These are phyloP conservation scores for Aplocera efformata DNA, from an alignment of 2,888 invertebrate genomes.

Conservation along the genomic window DNA sequence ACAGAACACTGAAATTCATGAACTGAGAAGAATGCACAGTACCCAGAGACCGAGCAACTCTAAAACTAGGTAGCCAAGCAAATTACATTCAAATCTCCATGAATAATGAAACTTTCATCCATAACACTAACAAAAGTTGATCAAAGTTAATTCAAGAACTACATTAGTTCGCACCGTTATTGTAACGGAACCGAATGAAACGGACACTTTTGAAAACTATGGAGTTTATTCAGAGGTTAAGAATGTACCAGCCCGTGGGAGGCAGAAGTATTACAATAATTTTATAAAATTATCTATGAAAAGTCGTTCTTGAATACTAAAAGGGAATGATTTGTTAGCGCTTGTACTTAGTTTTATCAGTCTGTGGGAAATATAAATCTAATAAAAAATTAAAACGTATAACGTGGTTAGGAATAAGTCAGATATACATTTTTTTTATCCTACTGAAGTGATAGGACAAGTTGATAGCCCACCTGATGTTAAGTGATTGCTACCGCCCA, in stretches of 20 bases:
- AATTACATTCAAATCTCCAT: slow-evolving; percentile 15
- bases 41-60: slow-evolving; percentile 4
- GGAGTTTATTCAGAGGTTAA: slow-evolving; percentile 14
- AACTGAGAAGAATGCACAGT: slow-evolving; percentile 2
- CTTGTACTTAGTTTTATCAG: background rate
- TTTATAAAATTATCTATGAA: slow-evolving; percentile 25
- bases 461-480: too few species aligned
- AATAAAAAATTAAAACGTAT: too few species aligned
- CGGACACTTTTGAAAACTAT: slow-evolving; percentile 1
- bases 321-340: slow-evolving; percentile 11
- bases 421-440: too few species aligned
- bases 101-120: slow-evolving; percentile 15
- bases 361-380: too few species aligned
- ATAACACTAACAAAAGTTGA: slow-evolving; percentile 18
- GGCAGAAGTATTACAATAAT: slow-evolving; percentile 25
- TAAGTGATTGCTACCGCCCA: too few species aligned
- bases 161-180: slow-evolving; percentile 8
- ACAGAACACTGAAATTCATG: too few species aligned
- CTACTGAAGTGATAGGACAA: too few species aligned
- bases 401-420: too few species aligned
- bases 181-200: slow-evolving; percentile 4
- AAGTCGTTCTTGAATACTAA: slow-evolving; percentile 22
- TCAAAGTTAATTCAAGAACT: slow-evolving; percentile 12
- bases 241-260: slow-evolving; percentile 6
- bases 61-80: slow-evolving; percentile 13